Evolutionary conservation across 2,888 invertebrate species (phyloP).

Genomic region (Loripinus fragilis): DNA sequence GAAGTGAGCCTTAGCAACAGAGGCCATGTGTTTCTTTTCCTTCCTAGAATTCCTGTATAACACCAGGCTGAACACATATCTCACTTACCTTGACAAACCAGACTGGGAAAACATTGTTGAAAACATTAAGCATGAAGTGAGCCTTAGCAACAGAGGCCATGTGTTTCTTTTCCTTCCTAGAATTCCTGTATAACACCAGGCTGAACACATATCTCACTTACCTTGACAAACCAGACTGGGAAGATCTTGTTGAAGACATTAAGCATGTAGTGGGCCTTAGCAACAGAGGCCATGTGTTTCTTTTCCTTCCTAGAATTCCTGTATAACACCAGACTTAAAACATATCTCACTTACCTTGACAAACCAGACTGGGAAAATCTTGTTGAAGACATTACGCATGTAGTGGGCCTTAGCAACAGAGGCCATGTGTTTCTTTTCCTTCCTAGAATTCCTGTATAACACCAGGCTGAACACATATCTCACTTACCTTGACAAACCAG

Average conservation of each 20-base stretch:
- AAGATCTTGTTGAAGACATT: constrained; percentile 65
- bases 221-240: constrained; percentile 73
- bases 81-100: constrained; percentile 73
- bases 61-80: too few relatives aligned
- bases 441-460: constrained; percentile 63
- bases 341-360: constrained; percentile 67
- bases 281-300: constrained; percentile 59
- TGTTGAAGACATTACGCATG: constrained; percentile 59
- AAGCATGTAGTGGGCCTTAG: constrained; percentile 61
- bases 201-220: constrained; percentile 30
- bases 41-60: too few relatives aligned
- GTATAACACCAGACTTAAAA: constrained; percentile 65
- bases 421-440: constrained; percentile 62
- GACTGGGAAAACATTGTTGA: constrained; percentile 66
- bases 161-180: constrained; percentile 63
- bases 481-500: constrained; percentile 71
- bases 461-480: too few relatives aligned
- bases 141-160: constrained; percentile 55
- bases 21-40: too few relatives aligned
- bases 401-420: constrained; percentile 61
- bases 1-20: too few relatives aligned
- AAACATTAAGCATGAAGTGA: constrained; percentile 63
- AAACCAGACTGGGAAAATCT: constrained; percentile 71
- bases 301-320: constrained; percentile 63
- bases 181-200: constrained; percentile 63